Base-by-base conservation (phyloP, 2,113 vertebrate genomes). In the Colius striatus region DNA sequence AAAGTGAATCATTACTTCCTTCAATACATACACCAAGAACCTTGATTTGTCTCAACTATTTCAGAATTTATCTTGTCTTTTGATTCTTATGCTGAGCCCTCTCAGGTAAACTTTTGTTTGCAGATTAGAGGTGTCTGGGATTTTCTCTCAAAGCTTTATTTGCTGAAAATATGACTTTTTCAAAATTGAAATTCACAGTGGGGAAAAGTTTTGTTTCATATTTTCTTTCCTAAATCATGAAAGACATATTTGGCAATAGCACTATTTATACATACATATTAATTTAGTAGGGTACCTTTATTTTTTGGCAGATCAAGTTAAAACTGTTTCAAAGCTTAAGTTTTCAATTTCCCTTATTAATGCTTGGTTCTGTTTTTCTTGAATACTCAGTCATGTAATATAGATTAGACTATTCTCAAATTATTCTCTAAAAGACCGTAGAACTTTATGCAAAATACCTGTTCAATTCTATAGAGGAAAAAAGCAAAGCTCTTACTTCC, bases 171-270 rank as follows among this genome's bases (percentile, higher is more conserved):
- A 26, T 8, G 60, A 1, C 14, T 29, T 21, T 18, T 57, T 18
- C 4, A 68, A 83, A 86, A 88, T 4, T 58, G 6, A 81, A 77
- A 78, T 63, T 48, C 32, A 47, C 9, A 4, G 19, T 17, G 4
- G 6, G 11, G 13, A 57, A 34, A 62, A 17, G 1, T 27, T 58
- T 50, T 66, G 9, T 25, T 82, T 78, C 8, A 2, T 54, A 3
- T n/a, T 61, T 72, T 91, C 36, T 48, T 54, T 48, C 30, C 38
- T 66, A 16, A 5, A 27, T 4, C 47, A 4, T 47, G 12, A 54
- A 70, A 41, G 5, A n/a, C 2, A n/a, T n/a, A 55, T 47, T 11
- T 0, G 1, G 4, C 2, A 13, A 2, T 10, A n/a, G 1, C 3
- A 27, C 38, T 79, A 60, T 53, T 85, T 55, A 47, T 14, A 48